Evolutionary conservation across 2,113 vertebrate genomes (phyloP).

Genomic region (Oreochromis niloticus): DNA sequence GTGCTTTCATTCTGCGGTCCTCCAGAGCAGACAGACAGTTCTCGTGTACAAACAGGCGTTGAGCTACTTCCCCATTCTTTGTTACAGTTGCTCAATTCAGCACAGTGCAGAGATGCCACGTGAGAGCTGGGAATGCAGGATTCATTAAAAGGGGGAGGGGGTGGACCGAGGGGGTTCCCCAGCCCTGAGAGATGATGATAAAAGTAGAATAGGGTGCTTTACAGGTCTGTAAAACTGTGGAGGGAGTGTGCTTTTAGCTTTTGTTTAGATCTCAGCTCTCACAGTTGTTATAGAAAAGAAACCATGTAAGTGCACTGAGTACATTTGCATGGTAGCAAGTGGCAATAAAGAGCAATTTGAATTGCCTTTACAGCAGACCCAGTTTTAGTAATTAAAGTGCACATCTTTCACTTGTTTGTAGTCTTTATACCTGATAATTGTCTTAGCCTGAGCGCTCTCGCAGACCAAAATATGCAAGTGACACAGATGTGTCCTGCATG

Average conservation of each 20-base stretch:
- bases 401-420: background rate
- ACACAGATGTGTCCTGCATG: background rate
- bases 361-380: background rate
- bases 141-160: slow-evolving; percentile 39
- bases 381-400: background rate
- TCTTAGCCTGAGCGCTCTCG: background rate
- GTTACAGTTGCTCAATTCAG: slow-evolving; percentile 66
- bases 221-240: background rate
- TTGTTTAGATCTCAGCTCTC: background rate
- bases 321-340: background rate
- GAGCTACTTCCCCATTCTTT: slow-evolving; percentile 69
- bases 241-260: background rate
- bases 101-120: slow-evolving; percentile 44
- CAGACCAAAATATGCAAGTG: background rate
- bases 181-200: slow-evolving; percentile 30
- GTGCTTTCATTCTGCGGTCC: slow-evolving; percentile 8
- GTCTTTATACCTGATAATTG: background rate
- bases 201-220: slow-evolving; percentile 20
- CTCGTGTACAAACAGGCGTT: slow-evolving; percentile 62
- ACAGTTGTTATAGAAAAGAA: background rate
- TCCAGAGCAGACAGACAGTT: background rate
- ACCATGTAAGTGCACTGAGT: background rate
- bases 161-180: slow-evolving; percentile 37
- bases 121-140: slow-evolving; percentile 65
- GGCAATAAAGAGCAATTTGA: background rate